phyloP scores from a whole-genome alignment of 2,888 invertebrate genomes.

The Laspeyria flexula region DNA sequence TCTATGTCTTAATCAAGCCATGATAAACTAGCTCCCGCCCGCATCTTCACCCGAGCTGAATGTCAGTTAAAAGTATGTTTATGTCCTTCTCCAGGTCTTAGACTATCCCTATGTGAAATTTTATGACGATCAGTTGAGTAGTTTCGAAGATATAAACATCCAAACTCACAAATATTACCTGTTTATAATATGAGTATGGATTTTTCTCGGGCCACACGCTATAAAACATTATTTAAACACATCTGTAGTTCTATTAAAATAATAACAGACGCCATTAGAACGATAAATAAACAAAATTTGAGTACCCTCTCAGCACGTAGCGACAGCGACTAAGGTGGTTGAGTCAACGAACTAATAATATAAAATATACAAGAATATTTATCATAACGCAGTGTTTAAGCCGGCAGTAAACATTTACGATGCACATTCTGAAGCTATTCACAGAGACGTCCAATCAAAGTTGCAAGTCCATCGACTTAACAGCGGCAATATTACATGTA shows the following conservation, averaged over 20 bases:
- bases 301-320: background rate
- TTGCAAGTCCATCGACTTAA: constrained; percentile 62
- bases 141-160: too few species aligned
- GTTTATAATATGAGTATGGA: too few species aligned
- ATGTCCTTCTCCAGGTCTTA: too few species aligned
- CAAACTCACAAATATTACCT: too few species aligned
- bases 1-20: too few species aligned
- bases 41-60: too few species aligned
- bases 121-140: too few species aligned
- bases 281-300: constrained; percentile 4
- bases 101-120: too few species aligned
- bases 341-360: constrained; percentile 19
- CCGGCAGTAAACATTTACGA: constrained; percentile 58
- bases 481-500: constrained; percentile 44
- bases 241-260: background rate
- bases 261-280: background rate
- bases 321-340: background rate
- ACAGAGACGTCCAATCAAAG: constrained; percentile 62
- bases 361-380: constrained; percentile 17
- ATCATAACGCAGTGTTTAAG: constrained; percentile 42
- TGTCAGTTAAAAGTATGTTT: too few species aligned
- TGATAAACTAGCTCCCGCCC: too few species aligned
- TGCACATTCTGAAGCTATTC: constrained; percentile 32
- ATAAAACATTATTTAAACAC: too few species aligned
- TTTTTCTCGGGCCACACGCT: too few species aligned